phyloP scores from a whole-genome alignment of 2,113 vertebrate genomes.

The Neolamprologus sp. region DNA sequence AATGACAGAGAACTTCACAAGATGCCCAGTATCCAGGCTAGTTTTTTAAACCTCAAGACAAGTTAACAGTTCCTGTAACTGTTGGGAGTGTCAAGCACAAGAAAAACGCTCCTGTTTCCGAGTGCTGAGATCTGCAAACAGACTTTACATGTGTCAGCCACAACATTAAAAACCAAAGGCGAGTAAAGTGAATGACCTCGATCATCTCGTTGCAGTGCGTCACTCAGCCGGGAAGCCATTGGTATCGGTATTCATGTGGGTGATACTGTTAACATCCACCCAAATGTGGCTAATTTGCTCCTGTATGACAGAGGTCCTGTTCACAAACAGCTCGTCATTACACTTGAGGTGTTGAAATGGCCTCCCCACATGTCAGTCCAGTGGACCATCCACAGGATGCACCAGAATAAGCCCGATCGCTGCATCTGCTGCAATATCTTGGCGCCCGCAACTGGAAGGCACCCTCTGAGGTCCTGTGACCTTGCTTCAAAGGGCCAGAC shows the following conservation, averaged over 20 bases:
- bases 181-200: not conserved
- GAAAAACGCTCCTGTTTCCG: not conserved
- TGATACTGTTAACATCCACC: not conserved
- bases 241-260: not conserved
- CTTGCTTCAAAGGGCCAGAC: not conserved
- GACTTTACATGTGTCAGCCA: not conserved
- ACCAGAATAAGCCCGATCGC: not conserved
- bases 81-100: conserved; percentile 23
- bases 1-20: not conserved
- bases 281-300: not conserved
- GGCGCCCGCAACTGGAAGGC: not conserved
- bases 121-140: not conserved
- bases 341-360: not conserved
- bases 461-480: not conserved
- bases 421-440: not conserved
- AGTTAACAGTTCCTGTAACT: not conserved
- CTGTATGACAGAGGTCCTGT: not conserved
- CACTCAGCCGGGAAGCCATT: not conserved
- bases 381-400: not conserved
- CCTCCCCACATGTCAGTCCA: not conserved
- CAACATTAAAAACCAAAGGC: not conserved
- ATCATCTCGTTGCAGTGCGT: not conserved
- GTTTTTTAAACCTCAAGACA: not conserved
- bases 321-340: not conserved
- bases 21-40: not conserved